Base-by-base conservation (phyloP, 2,888 invertebrate genomes). In the Drosophila hamatofila region DNA sequence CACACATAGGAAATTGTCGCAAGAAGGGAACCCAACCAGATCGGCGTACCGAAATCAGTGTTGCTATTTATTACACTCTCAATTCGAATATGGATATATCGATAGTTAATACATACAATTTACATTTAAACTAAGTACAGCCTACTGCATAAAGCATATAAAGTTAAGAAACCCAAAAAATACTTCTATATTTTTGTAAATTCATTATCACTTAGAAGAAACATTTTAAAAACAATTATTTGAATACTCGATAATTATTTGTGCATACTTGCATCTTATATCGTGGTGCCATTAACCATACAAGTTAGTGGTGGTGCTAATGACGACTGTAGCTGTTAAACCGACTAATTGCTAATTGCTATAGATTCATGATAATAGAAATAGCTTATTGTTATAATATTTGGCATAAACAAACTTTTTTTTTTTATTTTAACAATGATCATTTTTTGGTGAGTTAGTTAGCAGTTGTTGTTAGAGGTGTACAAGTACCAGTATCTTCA, bases 1-100 rank as follows among this genome's bases (percentile, higher is more conserved):
- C 70, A 77, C 67, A 63, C 46, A 70, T 54, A 63, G 37, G 58
- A 69, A 76, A 62, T 46, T 65, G 46, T 57, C 37, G 16, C 21
- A 42, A 41, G 30, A 23, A 60, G 51, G 11, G 71, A 65, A 30
- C 51, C 42, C 55, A 76, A 33, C 61, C 46, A 35, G 61, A 33
- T 71, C 61, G 27, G 3, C 39, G n/a, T 35, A 41, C 41, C n/a
- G 46, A 9, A 44, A 11, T 11, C 44, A 61, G 60, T 33, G 41
- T 30, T 68, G 54, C 16, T n/a, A 65, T 3, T 42, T 14, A 41
- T 23, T 16, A 14, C 3, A 11, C 6, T 35, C 23, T 37, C 16
- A 27, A 18, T 18, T 12, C 0, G 16, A 16, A 33, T 25, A 51
- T 58, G 51, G 52, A 69, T 52, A n/a, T 30, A 46, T 52, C 35